phyloP scores from a whole-genome alignment of 2,797 vertebrate genomes.

The Chelon labrosus region DNA sequence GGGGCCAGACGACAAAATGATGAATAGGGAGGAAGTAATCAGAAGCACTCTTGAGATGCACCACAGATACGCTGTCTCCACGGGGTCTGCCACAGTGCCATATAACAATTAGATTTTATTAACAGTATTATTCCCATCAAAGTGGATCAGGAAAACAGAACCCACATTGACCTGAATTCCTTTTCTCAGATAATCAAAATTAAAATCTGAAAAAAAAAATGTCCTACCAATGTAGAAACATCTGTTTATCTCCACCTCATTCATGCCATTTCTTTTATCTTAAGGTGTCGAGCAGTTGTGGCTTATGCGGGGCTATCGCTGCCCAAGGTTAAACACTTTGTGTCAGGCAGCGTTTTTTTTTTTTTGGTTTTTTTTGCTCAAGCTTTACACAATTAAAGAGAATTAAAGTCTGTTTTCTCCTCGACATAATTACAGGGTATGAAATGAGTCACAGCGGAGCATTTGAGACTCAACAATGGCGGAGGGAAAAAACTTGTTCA shows the following conservation, averaged over 20 bases:
- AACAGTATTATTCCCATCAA: slow-evolving; percentile 54
- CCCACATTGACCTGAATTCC: slow-evolving; percentile 24
- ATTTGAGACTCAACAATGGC: slow-evolving; percentile 69
- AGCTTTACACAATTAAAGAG: slow-evolving; percentile 75
- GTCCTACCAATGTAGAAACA: slow-evolving; percentile 8
- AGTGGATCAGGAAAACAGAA: slow-evolving; percentile 35
- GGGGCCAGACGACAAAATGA: slow-evolving; percentile 77
- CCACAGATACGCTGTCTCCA: slow-evolving; percentile 63
- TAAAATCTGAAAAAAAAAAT: slow-evolving; percentile 10
- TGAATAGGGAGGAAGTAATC: slow-evolving; percentile 83
- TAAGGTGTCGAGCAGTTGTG: slow-evolving; percentile 36
- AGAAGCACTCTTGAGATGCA: slow-evolving; percentile 75
- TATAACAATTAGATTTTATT: slow-evolving; percentile 71
- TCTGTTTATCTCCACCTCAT: not conserved
- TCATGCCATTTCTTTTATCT: slow-evolving; percentile 27
- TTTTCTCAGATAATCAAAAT: slow-evolving; percentile 21
- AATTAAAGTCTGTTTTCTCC: slow-evolving; percentile 77
- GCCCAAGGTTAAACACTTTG: slow-evolving; percentile 70
- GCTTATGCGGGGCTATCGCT: slow-evolving; percentile 52
- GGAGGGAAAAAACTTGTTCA: slow-evolving; percentile 79
- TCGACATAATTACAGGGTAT: slow-evolving; percentile 77
- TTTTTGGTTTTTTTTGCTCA: slow-evolving; percentile 54
- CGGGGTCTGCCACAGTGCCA: slow-evolving; percentile 40
- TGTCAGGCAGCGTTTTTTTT: slow-evolving; percentile 44
- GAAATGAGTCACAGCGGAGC: slow-evolving; percentile 76